A percentile compares a stretch with the other conserved stretches of the same genome.
Evolutionary conservation across 2,113 vertebrate species (phyloP).

Genomic region (Cyphomyrus discorhynchus): DNA sequence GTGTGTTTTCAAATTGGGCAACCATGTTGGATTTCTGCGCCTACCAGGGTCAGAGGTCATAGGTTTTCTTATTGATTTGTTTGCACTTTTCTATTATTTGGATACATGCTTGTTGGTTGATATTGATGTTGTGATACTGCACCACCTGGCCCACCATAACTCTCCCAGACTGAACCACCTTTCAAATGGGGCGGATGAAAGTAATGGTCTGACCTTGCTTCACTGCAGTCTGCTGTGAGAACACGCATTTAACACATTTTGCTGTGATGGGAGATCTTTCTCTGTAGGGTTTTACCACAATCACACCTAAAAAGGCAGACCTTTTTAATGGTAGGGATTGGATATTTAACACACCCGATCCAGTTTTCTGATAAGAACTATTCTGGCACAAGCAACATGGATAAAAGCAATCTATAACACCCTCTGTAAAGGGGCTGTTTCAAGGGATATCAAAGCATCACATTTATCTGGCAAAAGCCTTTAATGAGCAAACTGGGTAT

Average conservation of each 20-base stretch:
- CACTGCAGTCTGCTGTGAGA: not conserved
- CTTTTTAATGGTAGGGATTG: not conserved
- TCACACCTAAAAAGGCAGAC: not conserved
- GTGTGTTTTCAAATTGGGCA: constrained; percentile 17
- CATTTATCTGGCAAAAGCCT: constrained; percentile 5
- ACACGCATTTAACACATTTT: not conserved
- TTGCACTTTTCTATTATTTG: not conserved
- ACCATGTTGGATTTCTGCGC: not conserved
- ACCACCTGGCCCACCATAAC: not conserved
- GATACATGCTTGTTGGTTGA: not conserved
- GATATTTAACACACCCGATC: not conserved
- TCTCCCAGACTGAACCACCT: not conserved
- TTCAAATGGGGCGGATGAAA: not conserved
- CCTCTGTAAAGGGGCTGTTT: not conserved
- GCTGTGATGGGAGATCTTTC: not conserved
- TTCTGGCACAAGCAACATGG: not conserved
- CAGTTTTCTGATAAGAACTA: not conserved
- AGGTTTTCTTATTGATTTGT: not conserved
- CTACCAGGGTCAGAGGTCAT: not conserved
- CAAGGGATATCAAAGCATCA: not conserved
- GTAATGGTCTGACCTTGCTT: no score
- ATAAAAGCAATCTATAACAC: not conserved
- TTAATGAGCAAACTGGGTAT: constrained; percentile 10
- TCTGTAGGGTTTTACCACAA: not conserved
- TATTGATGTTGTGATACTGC: not conserved